Evolutionary conservation across 2,797 vertebrate genomes (phyloP), one percentile per base, ranked within the genome.

Genomic region (Philypnodon macrostomus): DNA sequence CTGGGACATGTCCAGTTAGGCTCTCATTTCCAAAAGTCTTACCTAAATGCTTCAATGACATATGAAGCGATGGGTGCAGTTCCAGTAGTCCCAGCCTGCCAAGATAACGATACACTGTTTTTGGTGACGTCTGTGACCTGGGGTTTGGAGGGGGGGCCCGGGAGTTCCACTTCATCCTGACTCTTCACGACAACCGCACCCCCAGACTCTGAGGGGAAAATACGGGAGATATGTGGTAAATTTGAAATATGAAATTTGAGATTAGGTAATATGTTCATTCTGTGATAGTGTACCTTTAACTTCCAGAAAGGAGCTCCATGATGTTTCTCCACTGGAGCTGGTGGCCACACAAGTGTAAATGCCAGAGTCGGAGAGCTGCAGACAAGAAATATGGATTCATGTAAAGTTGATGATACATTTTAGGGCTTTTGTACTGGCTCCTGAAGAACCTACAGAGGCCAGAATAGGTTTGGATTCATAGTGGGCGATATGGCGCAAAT

Each of bases 41-140:
- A 99, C 97, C 97, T 98, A 87, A 99, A 99, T 12, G 97, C 95
- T 54, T 99, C 97, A 48, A 99, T 98, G 79, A 98, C 92, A 73
- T 91, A 99, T 23, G 93, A 91, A 26, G 89, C 92, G 58, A 94
- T 87, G 6, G 94, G 92, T 6, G 95, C 90, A 2, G 85, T 84
- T 76, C 94, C 93, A 30, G 87, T 85, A 40, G 89, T 82, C 29
- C 95, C 95, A 19, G 91, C 85, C 45, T 97, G 94, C 96, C 97
- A 99, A 64, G 96, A 96, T 71, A 99, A 82, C 2, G 96, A 98
- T 67, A 99, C 96, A 16, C 93, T 98, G 87, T 93, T 98, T 85
- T 95, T 98, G 50, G 93, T 96, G 78, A 99, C 97, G 42, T 98
- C 97, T 0, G 94, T 98, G 80, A 99, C 95, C 78, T 96, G 96